A percentile compares a stretch with the other conserved stretches of the same genome.
Conservation (phyloP, 2,888 invertebrate species). For the Notodonta ziczac region DNA sequence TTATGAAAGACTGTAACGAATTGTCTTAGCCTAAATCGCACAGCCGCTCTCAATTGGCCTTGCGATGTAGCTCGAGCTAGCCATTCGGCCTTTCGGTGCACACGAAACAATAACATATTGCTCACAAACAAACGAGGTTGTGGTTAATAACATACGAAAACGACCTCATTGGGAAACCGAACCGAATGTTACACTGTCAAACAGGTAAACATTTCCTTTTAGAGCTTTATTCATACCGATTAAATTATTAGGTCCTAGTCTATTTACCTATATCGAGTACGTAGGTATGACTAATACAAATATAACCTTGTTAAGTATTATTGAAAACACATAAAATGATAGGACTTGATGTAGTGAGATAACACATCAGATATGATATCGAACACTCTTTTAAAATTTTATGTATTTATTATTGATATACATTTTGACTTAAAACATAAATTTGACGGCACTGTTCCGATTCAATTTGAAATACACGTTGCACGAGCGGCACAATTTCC, state of each 20-base stretch:
- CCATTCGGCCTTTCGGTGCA: constrained; percentile 51
- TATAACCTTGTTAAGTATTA: not conserved
- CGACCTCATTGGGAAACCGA: constrained; percentile 21
- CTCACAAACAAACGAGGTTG: constrained; percentile 29
- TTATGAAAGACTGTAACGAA: constrained; percentile 38
- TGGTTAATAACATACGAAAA: constrained; percentile 10
- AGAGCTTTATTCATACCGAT: not conserved
- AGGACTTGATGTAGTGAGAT: constrained; percentile 42
- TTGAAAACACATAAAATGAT: constrained; percentile 17
- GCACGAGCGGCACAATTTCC: constrained; percentile 42
- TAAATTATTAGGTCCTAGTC: not conserved
- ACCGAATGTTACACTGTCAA: constrained; percentile 4
- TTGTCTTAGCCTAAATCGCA: constrained; percentile 42
- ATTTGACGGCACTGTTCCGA: constrained; percentile 39
- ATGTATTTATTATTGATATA: constrained; percentile 19
- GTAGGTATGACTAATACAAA: not conserved
- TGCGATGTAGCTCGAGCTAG: constrained; percentile 51
- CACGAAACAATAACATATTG: constrained; percentile 42
- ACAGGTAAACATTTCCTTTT: not conserved
- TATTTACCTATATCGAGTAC: not conserved
- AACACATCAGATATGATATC: constrained; percentile 44
- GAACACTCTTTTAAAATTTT: constrained; percentile 25
- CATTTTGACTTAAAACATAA: constrained; percentile 15
- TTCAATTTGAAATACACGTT: constrained; percentile 31
- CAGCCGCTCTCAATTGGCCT: constrained; percentile 59